Conservation (phyloP, 2,797 vertebrate genomes). For the Peromyscus nudipes region DNA sequence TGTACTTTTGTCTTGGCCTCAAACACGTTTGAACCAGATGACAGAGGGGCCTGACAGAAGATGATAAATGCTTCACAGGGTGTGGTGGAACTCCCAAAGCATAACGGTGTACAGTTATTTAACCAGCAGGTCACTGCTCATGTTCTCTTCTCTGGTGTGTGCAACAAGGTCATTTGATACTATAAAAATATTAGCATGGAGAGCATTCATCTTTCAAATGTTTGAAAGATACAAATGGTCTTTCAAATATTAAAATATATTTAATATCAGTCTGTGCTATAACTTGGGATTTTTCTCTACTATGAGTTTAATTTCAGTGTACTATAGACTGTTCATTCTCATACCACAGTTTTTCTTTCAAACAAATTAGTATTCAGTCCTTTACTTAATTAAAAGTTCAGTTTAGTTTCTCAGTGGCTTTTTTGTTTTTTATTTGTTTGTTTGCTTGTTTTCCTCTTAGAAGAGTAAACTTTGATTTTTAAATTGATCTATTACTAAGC, state of each 20-base stretch:
- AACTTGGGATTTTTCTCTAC: background rate
- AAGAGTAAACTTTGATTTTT: slow-evolving; percentile 17
- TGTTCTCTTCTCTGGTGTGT: background rate
- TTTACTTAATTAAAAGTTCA: slow-evolving; percentile 35
- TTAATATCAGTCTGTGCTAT: background rate
- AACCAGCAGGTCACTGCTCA: background rate
- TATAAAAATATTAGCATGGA: background rate
- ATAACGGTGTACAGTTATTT: background rate
- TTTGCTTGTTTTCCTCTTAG: background rate
- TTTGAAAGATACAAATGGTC: background rate
- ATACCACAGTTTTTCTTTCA: background rate
- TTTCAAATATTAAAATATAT: background rate
- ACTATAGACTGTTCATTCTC: background rate
- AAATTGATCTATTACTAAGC: background rate
- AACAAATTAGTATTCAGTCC: background rate
- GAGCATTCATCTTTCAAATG: slow-evolving; percentile 39
- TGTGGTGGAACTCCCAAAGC: background rate
- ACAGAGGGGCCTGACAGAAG: slow-evolving; percentile 20
- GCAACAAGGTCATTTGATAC: slow-evolving; percentile 14
- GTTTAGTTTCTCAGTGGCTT: background rate
- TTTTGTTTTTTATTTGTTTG: background rate
- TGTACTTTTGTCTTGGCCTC: slow-evolving; percentile 51
- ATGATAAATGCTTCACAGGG: slow-evolving; percentile 14
- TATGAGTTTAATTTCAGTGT: background rate
- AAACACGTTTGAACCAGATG: slow-evolving; percentile 56